phyloP scores from a whole-genome alignment of 2,888 invertebrate genomes.

The Drosophila kuntzei region DNA sequence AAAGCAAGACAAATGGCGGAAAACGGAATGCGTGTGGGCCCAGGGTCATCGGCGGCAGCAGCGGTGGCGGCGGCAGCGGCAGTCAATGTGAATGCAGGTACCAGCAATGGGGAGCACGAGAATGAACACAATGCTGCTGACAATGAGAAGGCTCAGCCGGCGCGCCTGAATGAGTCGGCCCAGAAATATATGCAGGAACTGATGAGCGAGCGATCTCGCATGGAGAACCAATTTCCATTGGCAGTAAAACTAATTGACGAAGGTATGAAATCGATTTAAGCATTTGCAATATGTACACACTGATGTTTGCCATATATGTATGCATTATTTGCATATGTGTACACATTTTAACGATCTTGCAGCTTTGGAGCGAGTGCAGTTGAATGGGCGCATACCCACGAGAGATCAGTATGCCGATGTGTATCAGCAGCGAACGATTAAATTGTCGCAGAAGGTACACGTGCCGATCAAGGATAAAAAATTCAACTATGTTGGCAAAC shows the following conservation, averaged over 20 bases:
- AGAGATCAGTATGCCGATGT: constrained; percentile 91
- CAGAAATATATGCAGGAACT: constrained; percentile 84
- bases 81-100: constrained; percentile 49
- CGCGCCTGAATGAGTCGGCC: constrained; percentile 82
- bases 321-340: background rate
- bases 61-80: constrained; percentile 39
- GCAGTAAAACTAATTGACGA: constrained; percentile 84
- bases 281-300: constrained; percentile 39
- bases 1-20: constrained; percentile 81
- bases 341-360: constrained; percentile 62
- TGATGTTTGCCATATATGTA: constrained; percentile 11
- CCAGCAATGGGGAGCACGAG: constrained; percentile 81
- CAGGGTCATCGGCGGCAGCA: constrained; percentile 66
- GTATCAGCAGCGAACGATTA: constrained; percentile 87
- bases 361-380: constrained; percentile 91
- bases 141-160: constrained; percentile 70
- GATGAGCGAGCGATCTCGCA: constrained; percentile 81
- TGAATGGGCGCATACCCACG: constrained; percentile 88
- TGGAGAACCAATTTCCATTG: constrained; percentile 84
- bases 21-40: constrained; percentile 82
- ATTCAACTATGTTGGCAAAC: constrained; percentile 98
- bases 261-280: constrained; percentile 65
- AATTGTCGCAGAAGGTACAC: constrained; percentile 84
- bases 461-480: constrained; percentile 86
- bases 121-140: constrained; percentile 77